phyloP scores from a whole-genome alignment of 1,140 invertebrate species.

The Sycophila sp. region DNA sequence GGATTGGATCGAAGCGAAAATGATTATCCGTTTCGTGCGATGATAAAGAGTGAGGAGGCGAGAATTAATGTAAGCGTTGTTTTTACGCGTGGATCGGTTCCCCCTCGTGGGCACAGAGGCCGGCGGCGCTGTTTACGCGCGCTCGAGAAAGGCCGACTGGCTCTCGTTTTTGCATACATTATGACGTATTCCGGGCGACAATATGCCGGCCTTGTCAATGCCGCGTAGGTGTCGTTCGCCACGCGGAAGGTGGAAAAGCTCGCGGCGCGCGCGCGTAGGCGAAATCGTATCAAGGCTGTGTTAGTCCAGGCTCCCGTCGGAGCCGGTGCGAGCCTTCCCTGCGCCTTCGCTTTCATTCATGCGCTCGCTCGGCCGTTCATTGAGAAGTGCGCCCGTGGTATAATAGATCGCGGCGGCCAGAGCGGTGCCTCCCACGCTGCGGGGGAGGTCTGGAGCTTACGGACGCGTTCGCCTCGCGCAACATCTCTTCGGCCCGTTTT shows the following conservation, averaged over 20 bases:
- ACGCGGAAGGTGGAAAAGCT: conserved; percentile 63
- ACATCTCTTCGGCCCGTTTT: background rate
- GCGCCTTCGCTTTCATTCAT: background rate
- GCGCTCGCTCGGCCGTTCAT: background rate
- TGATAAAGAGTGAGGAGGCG: too few relatives aligned
- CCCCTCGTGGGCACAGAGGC: conserved; percentile 28
- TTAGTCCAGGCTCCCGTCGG: too few relatives aligned
- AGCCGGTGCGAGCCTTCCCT: background rate
- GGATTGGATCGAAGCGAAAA: too few relatives aligned
- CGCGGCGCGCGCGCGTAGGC: conserved; percentile 49
- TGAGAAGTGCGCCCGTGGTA: background rate
- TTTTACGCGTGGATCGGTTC: too few relatives aligned
- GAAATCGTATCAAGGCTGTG: conserved; percentile 63
- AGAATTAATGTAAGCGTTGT: background rate
- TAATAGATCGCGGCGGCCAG: too few relatives aligned
- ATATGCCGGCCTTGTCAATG: conserved; percentile 54
- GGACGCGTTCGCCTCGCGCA: background rate
- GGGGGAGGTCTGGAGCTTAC: background rate
- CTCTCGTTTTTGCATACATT: conserved; percentile 4
- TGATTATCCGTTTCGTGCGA: too few relatives aligned
- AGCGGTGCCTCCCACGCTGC: background rate
- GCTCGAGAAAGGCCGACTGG: background rate
- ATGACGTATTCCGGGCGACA: conserved; percentile 26
- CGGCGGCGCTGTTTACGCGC: background rate
- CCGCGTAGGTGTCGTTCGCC: conserved; percentile 46